Base-by-base conservation (phyloP, 2,888 invertebrate genomes). In the Theristus sp. region DNA sequence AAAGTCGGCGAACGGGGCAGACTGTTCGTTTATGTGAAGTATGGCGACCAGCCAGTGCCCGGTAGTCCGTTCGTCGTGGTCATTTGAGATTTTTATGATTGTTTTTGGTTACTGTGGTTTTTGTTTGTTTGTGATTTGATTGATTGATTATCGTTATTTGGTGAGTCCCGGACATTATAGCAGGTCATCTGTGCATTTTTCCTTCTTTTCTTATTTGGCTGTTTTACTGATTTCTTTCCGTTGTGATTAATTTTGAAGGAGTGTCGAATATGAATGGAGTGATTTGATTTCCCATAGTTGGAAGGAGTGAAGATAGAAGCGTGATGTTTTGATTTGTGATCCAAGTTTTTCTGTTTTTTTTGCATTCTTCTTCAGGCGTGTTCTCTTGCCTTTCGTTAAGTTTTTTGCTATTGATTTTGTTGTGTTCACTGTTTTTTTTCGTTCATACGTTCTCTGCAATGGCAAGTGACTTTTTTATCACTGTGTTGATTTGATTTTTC, bases 1-100 rank as follows among this genome's bases (percentile, higher is more conserved):
- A 64, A 63, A 54, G 66, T 73, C 54, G 65, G 62, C 57, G 70
- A 74, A 22, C 60, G 69, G 10, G 65, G 65, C 13, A 27, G 20
- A 25, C 25, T 52, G 2, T 61, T 57, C 58, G 54, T 65, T 20
- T 57, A 56, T 56, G 64, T 66, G 59, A 61, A 56, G 53, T 65
- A 73, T 65, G 73, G 73, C 31, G 70, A 71, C 56, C 64, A 66
- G 54, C 66, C 71, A 63, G 66, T 73, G 30, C 70, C 67, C 25
- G 72, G 73, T 27, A 70, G 69, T 46, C 72, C 72, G 27, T 72
- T 72, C 62, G 64, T 65, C 46, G 66, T 71, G 47, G 38, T 38
- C 17, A 38, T 13, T 38, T 38, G 6, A 38, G 38, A 38, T 17
- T 6, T 38, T 38, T 38, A 13, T 38, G 6, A 17, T n/a, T n/a